Base-by-base conservation (phyloP, 1,140 invertebrate genomes). In the Oreohelix idahoensis region DNA sequence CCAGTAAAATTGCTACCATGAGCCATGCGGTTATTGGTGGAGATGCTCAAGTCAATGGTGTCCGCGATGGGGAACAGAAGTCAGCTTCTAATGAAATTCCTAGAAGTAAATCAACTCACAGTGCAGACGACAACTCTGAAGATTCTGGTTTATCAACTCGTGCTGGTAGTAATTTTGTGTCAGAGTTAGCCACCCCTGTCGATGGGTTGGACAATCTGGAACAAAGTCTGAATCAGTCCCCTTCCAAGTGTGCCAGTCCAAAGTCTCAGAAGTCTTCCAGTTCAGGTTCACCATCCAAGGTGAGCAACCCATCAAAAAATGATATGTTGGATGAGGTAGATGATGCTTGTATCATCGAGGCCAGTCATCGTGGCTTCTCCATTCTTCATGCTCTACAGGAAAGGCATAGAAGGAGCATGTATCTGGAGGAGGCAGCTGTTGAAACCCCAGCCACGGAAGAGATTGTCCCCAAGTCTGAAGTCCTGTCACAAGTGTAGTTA, bases 381-480 rank as follows among this genome's bases (percentile, higher is more conserved):
- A 82, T 82, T 36, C 39, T 82, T 13, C 58, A 70, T 23, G 80
- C 80, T 36, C 32, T 82, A 45, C 80, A 82, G 80, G 80, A 82
- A n/a, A 39, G 80, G 20, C 80, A 63, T 23, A 38, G 80, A 29
- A 39, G 80, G 5, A 82, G 80, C 71, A 82, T 82, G 80, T 51
- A 32, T n/a, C 71, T 82, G 11, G 80, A 82, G 23, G 80, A 82
- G 36, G n/a, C 69, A 20, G n/a, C 69, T 49, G 15, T 71, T 8
- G 45, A 35, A 35, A 39, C 23, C 32, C 32, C 23, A 39, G 20
- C 36, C 20, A 17, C 35, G 15, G 35, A 36, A 8, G 77, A 63
- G 23, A 36, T 35, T 0, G 77, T 53, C 4, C 20, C 51, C 2
- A 39, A 26, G 20, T 29, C 77, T 0, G 77, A 79, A 53, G 39